Evolutionary conservation across 2,113 vertebrate species (phyloP).

Genomic region (Ivindomyrus marchei): DNA sequence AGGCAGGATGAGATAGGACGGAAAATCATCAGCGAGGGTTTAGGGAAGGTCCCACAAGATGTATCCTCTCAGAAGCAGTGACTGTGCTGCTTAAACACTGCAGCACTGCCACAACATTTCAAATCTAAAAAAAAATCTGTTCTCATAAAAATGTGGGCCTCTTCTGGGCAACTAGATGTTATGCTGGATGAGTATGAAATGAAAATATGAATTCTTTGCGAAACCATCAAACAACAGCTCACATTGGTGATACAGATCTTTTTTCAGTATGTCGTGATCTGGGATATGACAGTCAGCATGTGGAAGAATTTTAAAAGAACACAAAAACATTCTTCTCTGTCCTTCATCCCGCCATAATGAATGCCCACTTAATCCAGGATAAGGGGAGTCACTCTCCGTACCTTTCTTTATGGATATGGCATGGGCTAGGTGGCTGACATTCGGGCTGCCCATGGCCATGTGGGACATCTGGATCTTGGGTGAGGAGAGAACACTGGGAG

Average conservation of each 20-base stretch:
- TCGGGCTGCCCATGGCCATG: slow-evolving; percentile 51
- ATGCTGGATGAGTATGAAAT: not conserved
- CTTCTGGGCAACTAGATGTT: not conserved
- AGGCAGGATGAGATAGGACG: not conserved
- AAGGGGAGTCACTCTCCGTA: slow-evolving; percentile 33
- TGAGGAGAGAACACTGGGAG: slow-evolving; percentile 56
- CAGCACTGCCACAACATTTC: not conserved
- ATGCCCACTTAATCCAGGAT: not conserved
- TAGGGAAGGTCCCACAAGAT: slow-evolving; percentile 54
- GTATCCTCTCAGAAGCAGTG: slow-evolving; percentile 45
- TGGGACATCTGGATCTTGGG: slow-evolving; percentile 60
- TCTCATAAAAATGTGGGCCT: slow-evolving; percentile 1
- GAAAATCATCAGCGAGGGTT: slow-evolving; percentile 30
- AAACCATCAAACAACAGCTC: not conserved
- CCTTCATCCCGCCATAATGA: not conserved
- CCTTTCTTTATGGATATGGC: slow-evolving; percentile 79
- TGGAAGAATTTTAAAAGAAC: not conserved
- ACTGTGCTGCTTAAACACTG: slow-evolving; percentile 2
- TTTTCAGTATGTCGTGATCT: not conserved
- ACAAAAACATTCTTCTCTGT: not conserved
- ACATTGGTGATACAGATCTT: not conserved
- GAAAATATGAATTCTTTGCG: not conserved
- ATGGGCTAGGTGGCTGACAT: slow-evolving; percentile 55
- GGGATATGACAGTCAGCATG: not conserved
- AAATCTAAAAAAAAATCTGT: not conserved